Base-by-base conservation (phyloP, 2,113 vertebrate genomes). In the Oreocharis arfaki region DNA sequence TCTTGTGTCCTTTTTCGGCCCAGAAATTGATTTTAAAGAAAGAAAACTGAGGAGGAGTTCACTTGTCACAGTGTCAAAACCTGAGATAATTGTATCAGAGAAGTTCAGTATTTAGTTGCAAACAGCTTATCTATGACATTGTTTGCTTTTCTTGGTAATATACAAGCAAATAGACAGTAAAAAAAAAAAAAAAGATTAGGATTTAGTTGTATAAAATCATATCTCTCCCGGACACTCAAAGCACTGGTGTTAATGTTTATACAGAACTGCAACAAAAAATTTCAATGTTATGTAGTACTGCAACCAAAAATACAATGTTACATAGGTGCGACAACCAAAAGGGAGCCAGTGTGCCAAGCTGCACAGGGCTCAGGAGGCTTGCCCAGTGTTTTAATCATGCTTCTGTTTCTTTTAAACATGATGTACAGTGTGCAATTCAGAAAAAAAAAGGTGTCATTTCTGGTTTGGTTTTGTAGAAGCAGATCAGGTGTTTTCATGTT, bases 331-430 rank as follows among this genome's bases (percentile, higher is more conserved):
- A 49, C 44, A 47, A 32, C 7, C 3, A 3, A 56, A 56, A 32
- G 0, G 1, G 44, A 69, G 17, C 26, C 30, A 12, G 28, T 5
- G 22, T 41, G 53, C 61, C 44, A 10, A 71, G 52, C 47, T 71
- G 39, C 1, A 0, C 5, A 0, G 28, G 0, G 8, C 8, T 32
- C 33, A 17, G 27, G 57, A 55, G 42, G 9, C 23, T 76, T 50
- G 35, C 32, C 26, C 27, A 7, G 24, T 3, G 44, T 33, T 73
- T 73, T 32, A 55, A 47, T 65, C 28, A 6, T 32, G 27, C 15
- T 56, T 56, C 3, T 24, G 9, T 56, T 60, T 41, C 52, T 69
- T 86, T 84, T 55, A 42, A 39, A 18, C 6, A 5, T 24, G 53
- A 30, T 10, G 13, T 14, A 6, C 9, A 28, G n/a, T 11, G 64